Evolutionary conservation across 2,888 invertebrate genomes (phyloP).

Genomic region (Chloromyia formosa): DNA sequence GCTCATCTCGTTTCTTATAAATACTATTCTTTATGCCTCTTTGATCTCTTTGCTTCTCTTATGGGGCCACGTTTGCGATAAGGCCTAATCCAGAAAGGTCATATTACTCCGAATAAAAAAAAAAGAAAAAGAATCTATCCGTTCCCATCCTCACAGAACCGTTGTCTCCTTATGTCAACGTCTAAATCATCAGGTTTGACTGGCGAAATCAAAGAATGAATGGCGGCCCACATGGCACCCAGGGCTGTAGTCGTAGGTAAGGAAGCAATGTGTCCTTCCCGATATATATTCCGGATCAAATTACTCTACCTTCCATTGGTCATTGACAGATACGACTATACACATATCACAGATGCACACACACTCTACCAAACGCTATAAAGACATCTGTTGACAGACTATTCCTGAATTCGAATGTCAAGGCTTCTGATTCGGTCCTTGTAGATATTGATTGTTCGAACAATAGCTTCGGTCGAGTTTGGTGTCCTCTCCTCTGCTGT

Average conservation of each 20-base stretch:
- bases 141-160: slow-evolving; percentile 31
- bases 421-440: slow-evolving; percentile 46
- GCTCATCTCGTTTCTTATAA: slow-evolving; percentile 30
- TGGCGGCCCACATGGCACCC: background rate
- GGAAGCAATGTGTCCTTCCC: no score
- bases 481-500: no score
- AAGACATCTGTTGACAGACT: slow-evolving; percentile 50
- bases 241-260: background rate
- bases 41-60: slow-evolving; percentile 35
- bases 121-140: slow-evolving; percentile 13
- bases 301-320: slow-evolving; percentile 42
- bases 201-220: slow-evolving; percentile 27
- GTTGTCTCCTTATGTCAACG: slow-evolving; percentile 22
- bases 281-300: slow-evolving; percentile 28
- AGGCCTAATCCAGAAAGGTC: slow-evolving; percentile 41
- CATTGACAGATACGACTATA: slow-evolving; percentile 45
- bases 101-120: slow-evolving; percentile 34
- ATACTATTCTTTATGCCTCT: slow-evolving; percentile 32
- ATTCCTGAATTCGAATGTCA: slow-evolving; percentile 48
- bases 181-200: slow-evolving; percentile 40
- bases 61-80: slow-evolving; percentile 32
- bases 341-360: slow-evolving; percentile 31
- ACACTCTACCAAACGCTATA: slow-evolving; percentile 45
- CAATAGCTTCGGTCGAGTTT: background rate
- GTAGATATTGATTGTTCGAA: slow-evolving; percentile 16